A percentile compares a stretch with the other conserved stretches of the same genome.
Conservation (phyloP, 2,113 vertebrate species). For the Podilymbus podiceps region DNA sequence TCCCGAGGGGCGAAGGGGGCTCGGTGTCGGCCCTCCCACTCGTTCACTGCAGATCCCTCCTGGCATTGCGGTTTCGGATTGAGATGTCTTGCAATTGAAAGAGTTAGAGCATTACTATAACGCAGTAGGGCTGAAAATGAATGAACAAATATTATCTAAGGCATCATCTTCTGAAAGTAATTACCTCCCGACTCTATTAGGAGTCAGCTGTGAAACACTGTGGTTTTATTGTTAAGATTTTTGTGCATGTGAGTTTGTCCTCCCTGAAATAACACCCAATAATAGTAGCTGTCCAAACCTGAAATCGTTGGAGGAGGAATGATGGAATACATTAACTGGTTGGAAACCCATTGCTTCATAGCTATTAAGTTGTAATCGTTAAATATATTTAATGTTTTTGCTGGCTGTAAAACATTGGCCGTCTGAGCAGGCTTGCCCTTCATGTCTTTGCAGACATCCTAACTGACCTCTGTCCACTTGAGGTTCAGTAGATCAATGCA, state of each 20-base stretch:
- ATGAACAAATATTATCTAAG: neutral
- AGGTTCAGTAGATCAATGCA: neutral
- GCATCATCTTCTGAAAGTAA: neutral
- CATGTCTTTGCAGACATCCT: neutral
- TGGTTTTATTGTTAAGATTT: neutral
- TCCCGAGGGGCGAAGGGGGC: neutral
- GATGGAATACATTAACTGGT: neutral
- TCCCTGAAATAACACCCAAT: neutral
- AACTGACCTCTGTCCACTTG: neutral
- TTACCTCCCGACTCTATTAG: neutral
- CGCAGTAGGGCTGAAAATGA: neutral
- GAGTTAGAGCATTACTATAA: neutral
- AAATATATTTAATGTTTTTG: neutral
- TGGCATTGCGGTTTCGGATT: rapidly evolving
- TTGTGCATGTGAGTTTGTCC: neutral
- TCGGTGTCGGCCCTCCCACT: rapidly evolving
- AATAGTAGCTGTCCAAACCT: neutral
- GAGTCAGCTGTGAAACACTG: neutral
- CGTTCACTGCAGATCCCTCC: neutral
- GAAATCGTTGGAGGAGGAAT: neutral
- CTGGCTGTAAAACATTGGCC: neutral
- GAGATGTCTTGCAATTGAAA: neutral
- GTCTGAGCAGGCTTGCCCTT: neutral
- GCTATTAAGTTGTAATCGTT: neutral
- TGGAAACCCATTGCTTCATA: neutral